phyloP scores from a whole-genome alignment of 2,797 vertebrate genomes.

The Threskiornis aethiopicus region DNA sequence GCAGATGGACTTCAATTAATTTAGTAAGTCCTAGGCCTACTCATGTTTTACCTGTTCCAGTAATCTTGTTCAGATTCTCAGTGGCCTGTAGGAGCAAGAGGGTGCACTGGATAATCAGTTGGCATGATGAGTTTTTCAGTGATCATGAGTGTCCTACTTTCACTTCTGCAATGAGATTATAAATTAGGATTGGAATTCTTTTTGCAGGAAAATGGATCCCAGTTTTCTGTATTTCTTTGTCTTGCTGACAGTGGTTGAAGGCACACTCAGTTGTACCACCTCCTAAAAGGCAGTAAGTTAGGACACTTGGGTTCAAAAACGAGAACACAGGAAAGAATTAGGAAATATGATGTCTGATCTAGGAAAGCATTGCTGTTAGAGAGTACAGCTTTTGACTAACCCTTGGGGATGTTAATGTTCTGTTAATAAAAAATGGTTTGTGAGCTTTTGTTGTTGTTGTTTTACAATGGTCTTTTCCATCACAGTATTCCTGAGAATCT shows the following conservation, averaged over 20 bases:
- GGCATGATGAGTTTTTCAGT: not conserved
- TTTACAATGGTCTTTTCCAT: not conserved
- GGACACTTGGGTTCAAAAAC: not conserved
- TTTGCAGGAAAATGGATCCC: not conserved
- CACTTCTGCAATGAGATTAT: not conserved
- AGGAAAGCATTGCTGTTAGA: not conserved
- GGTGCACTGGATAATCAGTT: not conserved
- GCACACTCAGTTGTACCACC: not conserved
- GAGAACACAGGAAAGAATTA: not conserved
- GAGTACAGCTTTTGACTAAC: not conserved
- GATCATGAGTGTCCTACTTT: not conserved
- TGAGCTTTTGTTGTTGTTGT: not conserved
- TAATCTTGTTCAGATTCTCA: not conserved
- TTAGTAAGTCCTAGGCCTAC: not conserved
- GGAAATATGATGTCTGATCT: not conserved
- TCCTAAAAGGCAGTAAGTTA: not conserved
- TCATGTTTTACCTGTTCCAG: not conserved
- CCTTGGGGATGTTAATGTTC: not conserved
- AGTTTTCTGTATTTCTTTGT: not conserved
- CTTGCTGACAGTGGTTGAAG: not conserved
- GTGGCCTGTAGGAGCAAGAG: not conserved
- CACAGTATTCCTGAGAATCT: not conserved
- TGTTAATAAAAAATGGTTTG: not conserved
- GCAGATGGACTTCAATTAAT: not conserved
- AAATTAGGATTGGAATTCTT: not conserved